A percentile compares a stretch with the other conserved stretches of the same genome.
Conservation (phyloP, 2,113 vertebrate genomes). For the Tragelaphus imberbis region DNA sequence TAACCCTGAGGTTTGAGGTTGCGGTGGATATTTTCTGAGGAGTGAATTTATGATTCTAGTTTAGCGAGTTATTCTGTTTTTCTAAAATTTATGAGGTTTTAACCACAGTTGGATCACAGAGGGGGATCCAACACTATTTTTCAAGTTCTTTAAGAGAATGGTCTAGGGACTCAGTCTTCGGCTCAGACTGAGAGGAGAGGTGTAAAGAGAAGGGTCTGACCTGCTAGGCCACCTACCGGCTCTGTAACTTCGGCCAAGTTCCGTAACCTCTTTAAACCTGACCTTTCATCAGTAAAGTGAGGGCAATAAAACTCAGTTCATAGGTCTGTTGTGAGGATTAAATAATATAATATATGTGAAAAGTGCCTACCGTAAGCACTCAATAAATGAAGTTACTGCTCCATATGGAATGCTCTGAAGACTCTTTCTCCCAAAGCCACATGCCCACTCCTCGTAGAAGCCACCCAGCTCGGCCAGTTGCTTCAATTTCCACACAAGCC, state of each 20-base stretch:
- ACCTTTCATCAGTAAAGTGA: neutral
- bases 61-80: constrained; percentile 43
- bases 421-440: neutral
- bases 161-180: neutral
- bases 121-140: neutral
- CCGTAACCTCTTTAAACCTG: neutral
- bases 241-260: neutral
- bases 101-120: neutral
- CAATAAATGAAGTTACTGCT: neutral
- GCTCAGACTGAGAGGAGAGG: neutral
- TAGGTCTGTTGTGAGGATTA: neutral
- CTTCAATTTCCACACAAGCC: neutral
- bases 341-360: neutral
- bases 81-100: constrained; percentile 39
- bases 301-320: neutral
- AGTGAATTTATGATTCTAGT: neutral
- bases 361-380: neutral
- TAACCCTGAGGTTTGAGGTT: neutral
- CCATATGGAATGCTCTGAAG: neutral
- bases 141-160: neutral
- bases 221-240: neutral
- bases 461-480: neutral
- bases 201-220: neutral
- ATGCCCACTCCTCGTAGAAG: neutral
- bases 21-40: neutral